phyloP scores from a whole-genome alignment of 2,888 invertebrate species.

The Heteromurus nitidus region DNA sequence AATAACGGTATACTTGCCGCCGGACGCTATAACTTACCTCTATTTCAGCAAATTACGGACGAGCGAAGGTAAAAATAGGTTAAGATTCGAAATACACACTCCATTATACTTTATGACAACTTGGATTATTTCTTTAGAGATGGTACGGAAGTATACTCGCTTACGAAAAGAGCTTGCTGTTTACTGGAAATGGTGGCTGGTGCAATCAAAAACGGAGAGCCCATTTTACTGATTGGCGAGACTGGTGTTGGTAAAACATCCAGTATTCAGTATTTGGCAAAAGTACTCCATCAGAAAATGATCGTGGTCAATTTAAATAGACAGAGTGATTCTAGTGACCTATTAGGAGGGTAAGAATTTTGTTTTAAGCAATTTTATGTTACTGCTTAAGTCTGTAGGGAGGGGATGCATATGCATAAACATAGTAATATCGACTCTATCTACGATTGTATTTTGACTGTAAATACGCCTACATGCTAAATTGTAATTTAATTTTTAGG shows the following conservation, averaged over 20 bases:
- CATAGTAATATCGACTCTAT: not conserved
- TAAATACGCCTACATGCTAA: too few relatives aligned
- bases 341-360: constrained; percentile 87
- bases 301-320: constrained; percentile 99
- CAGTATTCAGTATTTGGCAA: constrained; percentile 92
- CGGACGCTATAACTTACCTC: constrained; percentile 80
- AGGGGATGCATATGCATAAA: too few relatives aligned
- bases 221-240: constrained; percentile 96
- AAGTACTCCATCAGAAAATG: constrained; percentile 87
- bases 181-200: constrained; percentile 92
- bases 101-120: not conserved
- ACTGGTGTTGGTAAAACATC: constrained; percentile 99
- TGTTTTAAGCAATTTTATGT: too few relatives aligned
- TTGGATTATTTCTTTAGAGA: constrained; percentile 53
- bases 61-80: constrained; percentile 8
- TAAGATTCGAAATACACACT: not conserved
- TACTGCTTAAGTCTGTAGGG: too few relatives aligned
- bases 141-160: constrained; percentile 80
- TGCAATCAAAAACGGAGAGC: constrained; percentile 88
- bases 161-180: constrained; percentile 87
- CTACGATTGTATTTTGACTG: too few relatives aligned
- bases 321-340: constrained; percentile 97
- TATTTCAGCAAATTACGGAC: constrained; percentile 45
- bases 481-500: constrained; percentile 74
- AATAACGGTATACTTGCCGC: constrained; percentile 80